Base-by-base conservation (phyloP, 1,140 invertebrate genomes). In the Drosophila suzukii region DNA sequence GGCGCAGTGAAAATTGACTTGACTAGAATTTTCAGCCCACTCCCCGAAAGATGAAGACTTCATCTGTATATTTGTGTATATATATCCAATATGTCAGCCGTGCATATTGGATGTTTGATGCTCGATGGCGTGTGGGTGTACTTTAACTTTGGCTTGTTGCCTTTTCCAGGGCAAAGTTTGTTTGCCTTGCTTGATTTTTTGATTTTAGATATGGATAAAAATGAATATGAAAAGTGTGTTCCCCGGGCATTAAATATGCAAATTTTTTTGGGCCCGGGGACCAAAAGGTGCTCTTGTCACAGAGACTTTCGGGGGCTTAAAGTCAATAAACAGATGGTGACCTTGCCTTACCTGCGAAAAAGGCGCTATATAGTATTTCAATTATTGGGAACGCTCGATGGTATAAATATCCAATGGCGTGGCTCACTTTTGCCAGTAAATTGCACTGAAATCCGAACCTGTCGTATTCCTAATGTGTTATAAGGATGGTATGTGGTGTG, bases 241-340 rank as follows among this genome's bases (percentile, higher is more conserved):
- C 68, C 59, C 60, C 58, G 59, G 66, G 70, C 70, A 75, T 78
- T 71, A 75, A 73, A 82, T 88, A 86, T 86, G 83, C 75, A 86
- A 86, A 86, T 78, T 63, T 51, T 0, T 51, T 15, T 55, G 41
- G 24, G 58, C 27, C 50, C 17, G 0, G 50, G 51, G 67, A 46
- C 44, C 47, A 6, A 15, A 15, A 5, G 4, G 30, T 6, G 2
- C 11, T 5, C 44, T 10, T 58, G 50, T 58, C 20, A 49, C 44
- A 49, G 39, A 46, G 41, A 67, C 75, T 75, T 63, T 44, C 7
- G 47, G 27, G 38, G 34, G 13, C 63, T 66, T 68, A 56, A 73
- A 73, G 81, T 72, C 65, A 76, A 66, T 51, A 75, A 54, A 36
- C 82, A 44, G 8, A 34, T 34, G 7, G 50, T 20, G 70, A 43